Conservation (phyloP, 64 coral and sea anemone genomes). For the Actinia equina region DNA sequence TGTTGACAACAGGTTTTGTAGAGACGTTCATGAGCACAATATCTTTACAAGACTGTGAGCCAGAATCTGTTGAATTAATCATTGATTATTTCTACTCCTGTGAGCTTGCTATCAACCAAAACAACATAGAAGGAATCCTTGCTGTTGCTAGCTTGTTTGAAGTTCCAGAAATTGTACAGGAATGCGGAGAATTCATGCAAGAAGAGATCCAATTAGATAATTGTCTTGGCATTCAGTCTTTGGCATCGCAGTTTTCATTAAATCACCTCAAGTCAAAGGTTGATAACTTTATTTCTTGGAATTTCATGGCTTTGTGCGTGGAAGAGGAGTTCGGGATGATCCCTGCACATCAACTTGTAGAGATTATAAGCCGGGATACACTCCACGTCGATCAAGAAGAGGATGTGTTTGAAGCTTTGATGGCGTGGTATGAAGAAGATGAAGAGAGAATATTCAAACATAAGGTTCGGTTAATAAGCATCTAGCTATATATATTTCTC, state of each 20-base stretch:
- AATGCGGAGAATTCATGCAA: conserved; percentile 70
- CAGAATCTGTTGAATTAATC: conserved; percentile 55
- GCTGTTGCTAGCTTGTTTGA: conserved; percentile 62
- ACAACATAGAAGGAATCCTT: conserved; percentile 67
- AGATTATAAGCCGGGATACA: conserved; percentile 49
- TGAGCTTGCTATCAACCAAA: conserved; percentile 49
- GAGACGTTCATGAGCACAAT: conserved; percentile 73
- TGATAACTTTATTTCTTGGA: conserved; percentile 74
- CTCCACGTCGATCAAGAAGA: conserved; percentile 67
- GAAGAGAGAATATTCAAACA: conserved; percentile 38
- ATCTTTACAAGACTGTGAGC: conserved; percentile 72
- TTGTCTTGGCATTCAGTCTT: conserved; percentile 79
- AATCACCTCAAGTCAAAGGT: conserved; percentile 58
- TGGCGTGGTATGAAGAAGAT: conserved; percentile 65
- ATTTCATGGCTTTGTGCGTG: conserved; percentile 66
- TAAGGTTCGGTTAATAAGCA: background rate
- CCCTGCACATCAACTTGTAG: conserved; percentile 36
- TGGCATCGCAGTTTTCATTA: conserved; percentile 75
- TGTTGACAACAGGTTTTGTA: conserved; percentile 78
- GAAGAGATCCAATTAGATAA: conserved; percentile 61
- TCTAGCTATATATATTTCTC: background rate
- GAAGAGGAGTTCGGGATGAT: conserved; percentile 76
- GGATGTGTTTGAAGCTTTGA: conserved; percentile 72
- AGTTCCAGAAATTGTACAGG: conserved; percentile 57
- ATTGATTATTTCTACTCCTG: conserved; percentile 79